Base-by-base conservation (phyloP, 2,888 invertebrate genomes). In the Calephelis perditalis region DNA sequence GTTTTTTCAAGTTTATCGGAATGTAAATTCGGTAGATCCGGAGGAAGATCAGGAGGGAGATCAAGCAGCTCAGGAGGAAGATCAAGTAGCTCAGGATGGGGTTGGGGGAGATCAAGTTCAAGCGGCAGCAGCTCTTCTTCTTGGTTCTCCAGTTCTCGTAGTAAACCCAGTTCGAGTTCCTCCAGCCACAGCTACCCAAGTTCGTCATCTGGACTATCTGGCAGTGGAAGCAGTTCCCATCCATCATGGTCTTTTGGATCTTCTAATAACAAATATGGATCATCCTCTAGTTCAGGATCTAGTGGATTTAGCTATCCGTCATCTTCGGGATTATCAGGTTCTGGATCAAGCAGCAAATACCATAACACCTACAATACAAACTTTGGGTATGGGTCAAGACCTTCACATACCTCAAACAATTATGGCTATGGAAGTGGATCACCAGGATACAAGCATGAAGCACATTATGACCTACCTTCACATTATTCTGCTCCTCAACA, bases 401-500 rank as follows among this genome's bases (percentile, higher is more conserved):
- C 46, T 52, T 58, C 49, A 54, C 56, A 65, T 59, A 52, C 12
- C 7, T 57, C 61, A 46, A 57, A 67, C 54, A 59, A 61, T 8
- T 67, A 70, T 62, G 62, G 63, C 7, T 59, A 61, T 26, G 62
- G 62, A 15, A 49, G 8, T 15, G 49, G 49, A 49, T 15, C 40
- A 37, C 7, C 37, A 40, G 40, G 10, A 15, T 47, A 58, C 35
- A 3, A 49, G 61, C 62, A 62, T 44, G 59, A 62, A 11, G 64
- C 61, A 10, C 60, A 60, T 62, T 63, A 52, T 47, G 62, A 63
- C 52, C 65, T 65, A 5, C 72, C 73, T 11, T 70, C 75, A 9
- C 85, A 84, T 63, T 79, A 84, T 64, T 67, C 75, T 0, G 68
- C 82, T 37, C 89, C 89, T 0, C 88, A 87, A 63, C 77, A 87